phyloP scores from a whole-genome alignment of 2,113 vertebrate genomes.

The Neomonachus schauinslandi region DNA sequence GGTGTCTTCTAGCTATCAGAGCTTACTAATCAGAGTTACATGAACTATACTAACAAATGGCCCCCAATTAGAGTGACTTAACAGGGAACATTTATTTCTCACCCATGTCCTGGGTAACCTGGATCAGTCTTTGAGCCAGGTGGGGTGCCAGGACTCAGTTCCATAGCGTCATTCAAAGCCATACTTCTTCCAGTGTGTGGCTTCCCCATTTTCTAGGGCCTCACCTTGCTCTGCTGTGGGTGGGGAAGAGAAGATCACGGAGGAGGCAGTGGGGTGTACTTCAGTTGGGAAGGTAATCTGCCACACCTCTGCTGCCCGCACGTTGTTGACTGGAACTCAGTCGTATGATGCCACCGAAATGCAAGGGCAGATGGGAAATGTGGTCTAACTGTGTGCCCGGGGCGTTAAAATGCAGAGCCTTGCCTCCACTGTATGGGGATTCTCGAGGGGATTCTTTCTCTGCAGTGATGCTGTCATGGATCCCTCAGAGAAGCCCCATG shows the following conservation, averaged over 20 bases:
- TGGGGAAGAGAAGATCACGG: not conserved
- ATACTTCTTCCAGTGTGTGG: not conserved
- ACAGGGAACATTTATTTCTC: not conserved
- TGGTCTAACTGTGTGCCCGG: not conserved
- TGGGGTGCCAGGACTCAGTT: not conserved
- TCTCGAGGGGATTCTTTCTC: not conserved
- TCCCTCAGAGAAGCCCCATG: not conserved
- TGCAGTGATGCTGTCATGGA: not conserved
- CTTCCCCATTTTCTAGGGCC: not conserved
- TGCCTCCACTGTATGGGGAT: not conserved
- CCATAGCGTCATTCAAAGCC: not conserved
- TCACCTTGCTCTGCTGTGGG: not conserved
- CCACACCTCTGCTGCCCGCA: not conserved
- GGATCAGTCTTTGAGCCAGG: not conserved
- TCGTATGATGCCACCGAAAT: not conserved
- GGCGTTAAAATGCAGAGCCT: not conserved
- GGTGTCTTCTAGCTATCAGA: not conserved
- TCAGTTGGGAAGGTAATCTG: not conserved
- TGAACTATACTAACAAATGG: not conserved
- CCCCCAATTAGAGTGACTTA: not conserved
- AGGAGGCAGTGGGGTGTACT: not conserved
- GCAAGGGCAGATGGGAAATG: not conserved
- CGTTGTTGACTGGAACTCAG: not conserved
- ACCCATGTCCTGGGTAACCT: not conserved
- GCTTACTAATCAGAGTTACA: not conserved